phyloP scores from a whole-genome alignment of 2,888 invertebrate species.

The Aleiodes testaceus region DNA sequence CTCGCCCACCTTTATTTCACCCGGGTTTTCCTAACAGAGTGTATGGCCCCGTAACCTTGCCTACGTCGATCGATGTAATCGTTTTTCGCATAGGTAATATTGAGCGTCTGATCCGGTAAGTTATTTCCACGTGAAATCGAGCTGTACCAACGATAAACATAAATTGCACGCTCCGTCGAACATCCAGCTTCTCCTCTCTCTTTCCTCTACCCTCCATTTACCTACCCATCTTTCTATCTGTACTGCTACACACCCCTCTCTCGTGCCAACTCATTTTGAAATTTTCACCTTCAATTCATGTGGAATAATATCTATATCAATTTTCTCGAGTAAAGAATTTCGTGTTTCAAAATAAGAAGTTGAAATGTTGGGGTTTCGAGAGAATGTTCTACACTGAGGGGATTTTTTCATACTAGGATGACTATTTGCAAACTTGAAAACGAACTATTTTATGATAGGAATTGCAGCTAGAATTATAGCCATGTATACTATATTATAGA shows the following conservation, averaged over 20 bases:
- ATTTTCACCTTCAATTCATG: no score
- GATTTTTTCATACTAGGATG: no score
- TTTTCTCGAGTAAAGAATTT: not conserved
- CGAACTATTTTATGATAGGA: no score
- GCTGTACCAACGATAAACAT: constrained; percentile 51
- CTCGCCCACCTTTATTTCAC: constrained; percentile 17
- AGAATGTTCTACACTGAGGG: not conserved
- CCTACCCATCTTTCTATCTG: no score
- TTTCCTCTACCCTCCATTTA: no score
- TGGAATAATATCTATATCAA: not conserved
- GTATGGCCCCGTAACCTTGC: constrained; percentile 18
- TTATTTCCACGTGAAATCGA: constrained; percentile 57
- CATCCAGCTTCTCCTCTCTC: constrained; percentile 26
- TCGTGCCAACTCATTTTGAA: no score
- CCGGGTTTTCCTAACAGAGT: not conserved
- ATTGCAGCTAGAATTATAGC: no score
- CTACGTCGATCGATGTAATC: constrained; percentile 54
- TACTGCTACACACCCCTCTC: no score
- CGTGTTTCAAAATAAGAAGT: no score
- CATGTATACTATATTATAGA: no score
- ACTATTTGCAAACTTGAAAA: no score
- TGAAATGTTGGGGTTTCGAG: not conserved
- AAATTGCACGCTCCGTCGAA: constrained; percentile 53
- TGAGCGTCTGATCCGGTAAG: constrained; percentile 56
- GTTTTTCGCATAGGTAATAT: constrained; percentile 54